Evolutionary conservation across 1,140 invertebrate genomes (phyloP).

Genomic region (Mamestra configurata): DNA sequence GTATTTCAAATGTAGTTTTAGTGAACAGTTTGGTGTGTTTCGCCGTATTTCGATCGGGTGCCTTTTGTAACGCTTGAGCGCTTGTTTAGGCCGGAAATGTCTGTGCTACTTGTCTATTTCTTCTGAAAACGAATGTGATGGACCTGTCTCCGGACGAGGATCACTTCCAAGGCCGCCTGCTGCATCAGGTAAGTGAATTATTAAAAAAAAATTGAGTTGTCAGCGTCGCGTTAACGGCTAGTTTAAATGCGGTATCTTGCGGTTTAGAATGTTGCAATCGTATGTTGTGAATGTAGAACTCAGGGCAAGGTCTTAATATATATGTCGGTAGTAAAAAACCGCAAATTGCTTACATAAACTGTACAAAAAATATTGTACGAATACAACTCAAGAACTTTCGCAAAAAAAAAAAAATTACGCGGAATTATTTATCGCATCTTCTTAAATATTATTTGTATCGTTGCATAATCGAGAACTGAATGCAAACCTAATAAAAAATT

Average conservation of each 20-base stretch:
- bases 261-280: background rate
- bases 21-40: constrained; percentile 21
- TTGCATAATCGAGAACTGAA: too few relatives aligned
- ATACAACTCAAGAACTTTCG: too few relatives aligned
- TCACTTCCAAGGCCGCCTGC: constrained; percentile 93
- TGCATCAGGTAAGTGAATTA: constrained; percentile 90
- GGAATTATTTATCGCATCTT: too few relatives aligned
- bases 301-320: background rate
- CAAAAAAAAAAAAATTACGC: too few relatives aligned
- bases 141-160: constrained; percentile 93
- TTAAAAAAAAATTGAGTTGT: background rate
- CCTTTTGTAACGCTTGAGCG: constrained; percentile 73
- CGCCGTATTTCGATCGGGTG: background rate
- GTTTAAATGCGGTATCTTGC: background rate
- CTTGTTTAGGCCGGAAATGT: constrained; percentile 69
- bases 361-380: background rate
- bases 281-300: constrained; percentile 26
- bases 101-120: constrained; percentile 60
- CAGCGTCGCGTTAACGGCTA: background rate
- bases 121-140: constrained; percentile 73
- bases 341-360: background rate
- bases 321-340: background rate
- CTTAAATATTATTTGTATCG: too few relatives aligned
- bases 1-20: constrained; percentile 29
- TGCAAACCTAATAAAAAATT: too few relatives aligned